Conservation (phyloP, 2,113 vertebrate genomes). For the Seriola quinqueradiata region DNA sequence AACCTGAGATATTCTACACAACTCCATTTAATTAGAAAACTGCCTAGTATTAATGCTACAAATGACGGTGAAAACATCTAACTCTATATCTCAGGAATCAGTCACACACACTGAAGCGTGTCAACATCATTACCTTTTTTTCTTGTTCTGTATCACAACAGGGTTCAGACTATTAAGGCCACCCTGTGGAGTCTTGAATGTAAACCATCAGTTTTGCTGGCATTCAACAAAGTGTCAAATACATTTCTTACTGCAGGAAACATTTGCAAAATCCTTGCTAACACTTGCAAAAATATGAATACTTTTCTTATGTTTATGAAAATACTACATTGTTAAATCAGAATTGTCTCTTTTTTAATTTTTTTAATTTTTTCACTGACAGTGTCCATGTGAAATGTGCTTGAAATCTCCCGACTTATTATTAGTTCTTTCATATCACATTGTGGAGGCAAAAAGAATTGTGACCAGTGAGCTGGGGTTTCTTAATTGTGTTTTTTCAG, state of each 20-base stretch:
- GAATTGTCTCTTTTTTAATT: not conserved
- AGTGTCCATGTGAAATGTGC: not conserved
- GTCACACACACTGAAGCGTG: conserved; percentile 14
- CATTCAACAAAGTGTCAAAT: not conserved
- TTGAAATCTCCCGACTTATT: not conserved
- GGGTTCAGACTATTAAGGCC: conserved; percentile 19
- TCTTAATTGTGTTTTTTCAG: not conserved
- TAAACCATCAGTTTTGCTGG: not conserved
- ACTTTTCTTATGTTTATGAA: not conserved
- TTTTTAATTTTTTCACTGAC: not conserved
- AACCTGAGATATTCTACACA: not conserved
- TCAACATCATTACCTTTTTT: conserved; percentile 9
- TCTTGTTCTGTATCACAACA: conserved; percentile 3
- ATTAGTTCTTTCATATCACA: too few species aligned
- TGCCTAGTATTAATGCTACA: not conserved
- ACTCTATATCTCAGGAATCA: conserved; percentile 3
- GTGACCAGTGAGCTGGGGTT: too few species aligned
- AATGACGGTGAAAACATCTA: conserved; percentile 14
- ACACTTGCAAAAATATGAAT: not conserved
- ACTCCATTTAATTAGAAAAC: conserved; percentile 1
- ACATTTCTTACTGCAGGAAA: not conserved
- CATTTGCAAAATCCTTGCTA: not conserved
- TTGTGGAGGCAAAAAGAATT: not conserved
- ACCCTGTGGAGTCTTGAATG: not conserved
- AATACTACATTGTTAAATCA: not conserved